Conservation (phyloP, 1,140 invertebrate genomes). For the Caenorhabditis tropicalis region DNA sequence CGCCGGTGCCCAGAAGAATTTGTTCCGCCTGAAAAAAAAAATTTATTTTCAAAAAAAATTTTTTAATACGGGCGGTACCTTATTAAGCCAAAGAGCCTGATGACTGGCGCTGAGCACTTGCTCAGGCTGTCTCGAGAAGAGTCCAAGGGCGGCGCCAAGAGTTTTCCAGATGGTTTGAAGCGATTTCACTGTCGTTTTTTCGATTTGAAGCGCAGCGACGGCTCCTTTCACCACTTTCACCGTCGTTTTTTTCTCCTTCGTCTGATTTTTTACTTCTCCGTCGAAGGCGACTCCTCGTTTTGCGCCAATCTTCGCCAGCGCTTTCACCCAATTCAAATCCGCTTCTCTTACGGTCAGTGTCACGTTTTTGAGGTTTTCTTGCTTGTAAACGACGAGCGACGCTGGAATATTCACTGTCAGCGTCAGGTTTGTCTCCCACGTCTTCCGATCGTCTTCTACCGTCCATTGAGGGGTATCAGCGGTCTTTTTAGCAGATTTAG, state of each 20-base stretch:
- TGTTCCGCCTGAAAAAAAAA: conserved; percentile 3
- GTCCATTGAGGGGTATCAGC: background rate
- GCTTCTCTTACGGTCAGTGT: background rate
- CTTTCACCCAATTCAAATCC: conserved; percentile 12
- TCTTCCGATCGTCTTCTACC: conserved; percentile 26
- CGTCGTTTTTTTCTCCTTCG: background rate
- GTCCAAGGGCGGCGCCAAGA: conserved; percentile 26
- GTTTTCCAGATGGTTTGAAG: conserved; percentile 37
- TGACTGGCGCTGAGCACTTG: conserved; percentile 46
- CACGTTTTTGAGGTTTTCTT: conserved; percentile 5
- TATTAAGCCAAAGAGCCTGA: conserved; percentile 33
- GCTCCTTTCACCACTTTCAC: conserved; percentile 22
- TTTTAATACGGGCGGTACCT: background rate
- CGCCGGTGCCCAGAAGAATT: background rate
- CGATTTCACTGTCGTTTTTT: background rate
- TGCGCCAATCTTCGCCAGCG: conserved; percentile 1
- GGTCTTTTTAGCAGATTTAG: background rate
- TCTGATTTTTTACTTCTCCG: conserved; percentile 38
- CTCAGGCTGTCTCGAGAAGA: conserved; percentile 28
- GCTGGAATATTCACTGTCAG: conserved; percentile 21
- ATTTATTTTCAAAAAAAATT: background rate
- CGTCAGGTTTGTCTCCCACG: conserved; percentile 24
- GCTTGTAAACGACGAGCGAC: background rate
- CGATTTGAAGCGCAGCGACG: background rate
- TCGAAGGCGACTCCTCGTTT: conserved; percentile 22